These are phyloP conservation scores for Datnioides undecimradiatus DNA, from an alignment of 2,113 vertebrate species.

Conservation along the genomic window DNA sequence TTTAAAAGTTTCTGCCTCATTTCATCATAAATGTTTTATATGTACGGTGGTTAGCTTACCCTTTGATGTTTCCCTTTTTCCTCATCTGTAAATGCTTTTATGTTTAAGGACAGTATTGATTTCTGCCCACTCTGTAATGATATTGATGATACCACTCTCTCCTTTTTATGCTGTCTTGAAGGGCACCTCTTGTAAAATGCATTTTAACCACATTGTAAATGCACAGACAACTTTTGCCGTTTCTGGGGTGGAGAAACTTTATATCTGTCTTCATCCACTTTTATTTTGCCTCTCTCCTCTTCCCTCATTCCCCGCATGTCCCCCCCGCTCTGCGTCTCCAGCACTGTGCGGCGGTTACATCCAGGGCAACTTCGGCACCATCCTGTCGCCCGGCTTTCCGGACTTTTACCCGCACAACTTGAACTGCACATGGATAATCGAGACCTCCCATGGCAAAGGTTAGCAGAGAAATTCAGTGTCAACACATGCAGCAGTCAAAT, in stretches of 20 bases:
- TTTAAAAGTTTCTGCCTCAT: conserved; percentile 55
- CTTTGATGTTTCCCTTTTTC: conserved; percentile 62
- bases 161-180: conserved; percentile 71
- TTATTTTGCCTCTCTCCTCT: conserved; percentile 2
- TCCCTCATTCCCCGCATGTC: neutral
- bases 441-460: conserved; percentile 99
- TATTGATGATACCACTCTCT: conserved; percentile 63
- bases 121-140: conserved; percentile 62
- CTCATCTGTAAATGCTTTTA: conserved; percentile 71
- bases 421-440: conserved; percentile 98
- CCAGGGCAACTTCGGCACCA: conserved; percentile 93
- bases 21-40: conserved; percentile 68
- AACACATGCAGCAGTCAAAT: conserved; percentile 67
- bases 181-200: conserved; percentile 65
- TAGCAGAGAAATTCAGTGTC: conserved; percentile 61
- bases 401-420: conserved; percentile 99
- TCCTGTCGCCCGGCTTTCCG: conserved; percentile 96
- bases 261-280: conserved; percentile 23
- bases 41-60: conserved; percentile 32
- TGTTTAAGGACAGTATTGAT: conserved; percentile 78
- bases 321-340: conserved; percentile 51
- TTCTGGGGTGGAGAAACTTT: conserved; percentile 28
- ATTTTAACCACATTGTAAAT: conserved; percentile 64
- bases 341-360: conserved; percentile 98
- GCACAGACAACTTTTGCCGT: conserved; percentile 17